Evolutionary conservation across 2,113 vertebrate species (phyloP).

Genomic region (Thymallus thymallus): DNA sequence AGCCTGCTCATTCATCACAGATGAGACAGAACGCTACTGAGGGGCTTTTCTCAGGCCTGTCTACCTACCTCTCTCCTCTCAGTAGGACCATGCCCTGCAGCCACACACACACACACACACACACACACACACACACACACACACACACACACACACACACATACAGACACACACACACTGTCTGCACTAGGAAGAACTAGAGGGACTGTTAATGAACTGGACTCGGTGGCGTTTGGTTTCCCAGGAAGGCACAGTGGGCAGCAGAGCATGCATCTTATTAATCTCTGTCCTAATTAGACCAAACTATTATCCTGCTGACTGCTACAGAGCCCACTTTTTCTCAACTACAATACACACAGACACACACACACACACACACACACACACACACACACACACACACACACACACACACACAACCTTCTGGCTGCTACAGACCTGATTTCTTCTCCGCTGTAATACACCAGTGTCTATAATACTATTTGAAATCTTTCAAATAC

Average conservation of each 20-base stretch:
- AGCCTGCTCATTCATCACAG: neutral
- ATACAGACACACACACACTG: neutral
- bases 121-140: too few species aligned
- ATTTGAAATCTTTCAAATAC: too few species aligned
- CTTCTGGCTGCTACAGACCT: too few species aligned
- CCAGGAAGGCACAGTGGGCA: neutral
- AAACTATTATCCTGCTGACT: neutral
- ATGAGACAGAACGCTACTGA: neutral
- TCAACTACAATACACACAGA: too few species aligned
- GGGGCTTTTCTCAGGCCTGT: neutral
- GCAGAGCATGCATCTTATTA: conserved; percentile 1
- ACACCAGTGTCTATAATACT: too few species aligned
- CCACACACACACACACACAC: neutral
- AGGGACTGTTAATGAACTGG: neutral
- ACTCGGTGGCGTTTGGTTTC: neutral
- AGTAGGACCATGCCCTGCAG: neutral
- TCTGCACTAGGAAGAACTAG: neutral
- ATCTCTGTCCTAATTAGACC: neutral
- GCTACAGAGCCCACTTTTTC: neutral
- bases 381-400: too few species aligned
- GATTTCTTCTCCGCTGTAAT: too few species aligned
- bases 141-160: neutral
- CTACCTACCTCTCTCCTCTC: neutral
- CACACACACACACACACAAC: too few species aligned
- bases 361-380: too few species aligned